These are phyloP conservation scores for Synergus gifuensis DNA, from an alignment of 2,888 invertebrate genomes.

Conservation along the genomic window DNA sequence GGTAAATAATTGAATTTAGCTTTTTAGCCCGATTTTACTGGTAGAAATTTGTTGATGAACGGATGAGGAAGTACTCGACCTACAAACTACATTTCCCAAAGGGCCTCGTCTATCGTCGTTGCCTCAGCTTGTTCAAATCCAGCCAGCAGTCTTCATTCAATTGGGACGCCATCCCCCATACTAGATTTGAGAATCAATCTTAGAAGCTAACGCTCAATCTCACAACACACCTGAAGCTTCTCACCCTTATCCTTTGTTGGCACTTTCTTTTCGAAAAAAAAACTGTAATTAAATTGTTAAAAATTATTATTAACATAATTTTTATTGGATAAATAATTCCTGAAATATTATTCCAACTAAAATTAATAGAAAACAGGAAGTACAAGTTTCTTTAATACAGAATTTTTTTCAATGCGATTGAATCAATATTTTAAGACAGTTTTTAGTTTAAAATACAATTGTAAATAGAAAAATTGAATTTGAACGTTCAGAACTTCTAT, in stretches of 20 bases:
- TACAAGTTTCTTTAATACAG: too few relatives aligned
- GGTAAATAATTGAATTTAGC: not conserved
- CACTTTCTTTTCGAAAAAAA: not conserved
- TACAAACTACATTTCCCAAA: slow-evolving; percentile 38
- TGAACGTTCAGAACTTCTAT: too few relatives aligned
- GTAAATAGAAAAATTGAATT: too few relatives aligned
- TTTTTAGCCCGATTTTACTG: not conserved
- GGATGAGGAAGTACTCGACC: slow-evolving; percentile 7
- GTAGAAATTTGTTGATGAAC: slow-evolving; percentile 4
- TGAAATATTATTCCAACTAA: too few relatives aligned
- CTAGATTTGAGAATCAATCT: slow-evolving; percentile 34
- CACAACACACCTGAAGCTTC: slow-evolving; percentile 31
- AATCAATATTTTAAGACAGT: too few relatives aligned
- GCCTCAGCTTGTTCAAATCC: slow-evolving; percentile 31
- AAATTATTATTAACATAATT: too few relatives aligned
- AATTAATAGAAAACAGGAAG: too few relatives aligned
- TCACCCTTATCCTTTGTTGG: slow-evolving; percentile 2
- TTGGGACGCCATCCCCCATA: slow-evolving; percentile 37
- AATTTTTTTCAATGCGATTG: too few relatives aligned
- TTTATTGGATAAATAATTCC: too few relatives aligned
- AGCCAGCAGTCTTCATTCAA: slow-evolving; percentile 23
- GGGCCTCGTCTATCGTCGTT: slow-evolving; percentile 29
- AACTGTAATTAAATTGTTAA: not conserved
- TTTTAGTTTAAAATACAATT: too few relatives aligned
- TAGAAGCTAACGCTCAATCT: slow-evolving; percentile 25